Percentiles rank a stretch among this genome's conserved stretches.
These are phyloP conservation scores for Pterophyllum scalare DNA, from an alignment of 2,113 vertebrate species.

Conservation along the genomic window DNA sequence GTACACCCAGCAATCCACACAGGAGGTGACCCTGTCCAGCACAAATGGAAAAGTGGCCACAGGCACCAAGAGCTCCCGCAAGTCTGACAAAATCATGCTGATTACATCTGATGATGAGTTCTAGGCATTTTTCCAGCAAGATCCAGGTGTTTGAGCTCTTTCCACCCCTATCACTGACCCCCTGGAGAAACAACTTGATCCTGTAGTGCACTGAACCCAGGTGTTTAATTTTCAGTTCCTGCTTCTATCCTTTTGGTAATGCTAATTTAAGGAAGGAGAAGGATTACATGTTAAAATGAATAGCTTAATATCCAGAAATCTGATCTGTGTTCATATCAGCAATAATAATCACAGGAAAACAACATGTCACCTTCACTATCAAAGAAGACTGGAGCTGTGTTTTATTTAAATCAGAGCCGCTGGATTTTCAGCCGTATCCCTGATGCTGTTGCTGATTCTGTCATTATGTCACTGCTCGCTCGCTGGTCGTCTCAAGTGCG, in stretches of 20 bases:
- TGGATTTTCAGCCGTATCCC: slow-evolving; percentile 34
- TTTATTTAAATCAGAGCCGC: slow-evolving; percentile 37
- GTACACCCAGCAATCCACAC: slow-evolving; percentile 91
- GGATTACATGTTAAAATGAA: slow-evolving; percentile 21
- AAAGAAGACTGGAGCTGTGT: slow-evolving; percentile 22
- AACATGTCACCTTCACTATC: slow-evolving; percentile 19
- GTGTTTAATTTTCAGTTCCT: slow-evolving; percentile 50
- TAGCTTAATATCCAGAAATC: slow-evolving; percentile 17
- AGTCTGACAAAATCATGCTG: slow-evolving; percentile 91
- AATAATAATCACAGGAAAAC: slow-evolving; percentile 33
- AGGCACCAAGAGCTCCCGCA: slow-evolving; percentile 73
- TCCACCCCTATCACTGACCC: slow-evolving; percentile 20
- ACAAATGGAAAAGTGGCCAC: slow-evolving; percentile 74
- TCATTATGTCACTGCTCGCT: slow-evolving; percentile 36
- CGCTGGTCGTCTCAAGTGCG: slow-evolving; percentile 42
- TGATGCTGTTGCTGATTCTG: slow-evolving; percentile 29
- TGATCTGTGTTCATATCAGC: slow-evolving; percentile 15
- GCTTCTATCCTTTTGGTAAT: slow-evolving; percentile 24
- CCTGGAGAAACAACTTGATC: slow-evolving; percentile 41
- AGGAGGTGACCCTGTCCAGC: slow-evolving; percentile 83
- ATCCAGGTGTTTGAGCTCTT: slow-evolving; percentile 45
- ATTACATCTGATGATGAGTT: slow-evolving; percentile 91
- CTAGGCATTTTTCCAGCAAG: slow-evolving; percentile 72
- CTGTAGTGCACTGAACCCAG: slow-evolving; percentile 19
- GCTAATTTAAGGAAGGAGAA: slow-evolving; percentile 38